Evolutionary conservation across 2,113 vertebrate genomes (phyloP).

Genomic region (Siniperca knerii): DNA sequence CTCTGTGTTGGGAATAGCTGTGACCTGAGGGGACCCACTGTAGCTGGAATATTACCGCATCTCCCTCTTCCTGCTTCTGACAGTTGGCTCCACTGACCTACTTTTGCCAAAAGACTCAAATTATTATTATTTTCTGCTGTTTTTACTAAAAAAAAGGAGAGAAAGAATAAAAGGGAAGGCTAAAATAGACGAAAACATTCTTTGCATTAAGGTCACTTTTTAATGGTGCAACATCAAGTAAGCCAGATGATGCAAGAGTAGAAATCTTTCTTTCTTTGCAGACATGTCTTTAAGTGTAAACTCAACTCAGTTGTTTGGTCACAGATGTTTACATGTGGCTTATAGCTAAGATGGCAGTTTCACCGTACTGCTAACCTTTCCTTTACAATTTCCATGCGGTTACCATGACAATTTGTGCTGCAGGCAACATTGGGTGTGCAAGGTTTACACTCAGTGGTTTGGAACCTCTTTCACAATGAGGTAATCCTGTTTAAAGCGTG

Average conservation of each 20-base stretch:
- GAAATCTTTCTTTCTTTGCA: constrained; percentile 15
- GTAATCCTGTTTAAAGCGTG: constrained; percentile 54
- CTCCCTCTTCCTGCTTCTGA: constrained; percentile 65
- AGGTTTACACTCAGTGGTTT: constrained; percentile 71
- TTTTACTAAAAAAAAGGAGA: neutral
- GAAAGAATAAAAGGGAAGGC: neutral
- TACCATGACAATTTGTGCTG: constrained; percentile 60
- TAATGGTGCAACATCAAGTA: constrained; percentile 44
- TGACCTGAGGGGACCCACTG: constrained; percentile 70
- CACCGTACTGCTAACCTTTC: constrained; percentile 41
- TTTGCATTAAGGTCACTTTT: constrained; percentile 18
- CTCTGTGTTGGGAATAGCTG: constrained; percentile 40
- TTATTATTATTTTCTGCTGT: constrained; percentile 43
- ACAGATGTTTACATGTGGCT: constrained; percentile 40
- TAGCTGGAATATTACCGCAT: constrained; percentile 47
- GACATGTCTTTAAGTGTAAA: constrained; percentile 8
- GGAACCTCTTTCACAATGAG: constrained; percentile 59
- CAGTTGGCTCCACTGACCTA: constrained; percentile 80
- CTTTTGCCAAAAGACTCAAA: constrained; percentile 63
- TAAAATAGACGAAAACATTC: neutral
- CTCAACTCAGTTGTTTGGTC: neutral
- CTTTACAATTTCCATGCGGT: constrained; percentile 40
- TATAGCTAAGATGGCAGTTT: constrained; percentile 24
- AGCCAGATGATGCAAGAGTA: constrained; percentile 34
- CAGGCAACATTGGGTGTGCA: constrained; percentile 46